Evolutionary conservation across 2,888 invertebrate genomes (phyloP).

Genomic region (Caenorhabditis uteleia): DNA sequence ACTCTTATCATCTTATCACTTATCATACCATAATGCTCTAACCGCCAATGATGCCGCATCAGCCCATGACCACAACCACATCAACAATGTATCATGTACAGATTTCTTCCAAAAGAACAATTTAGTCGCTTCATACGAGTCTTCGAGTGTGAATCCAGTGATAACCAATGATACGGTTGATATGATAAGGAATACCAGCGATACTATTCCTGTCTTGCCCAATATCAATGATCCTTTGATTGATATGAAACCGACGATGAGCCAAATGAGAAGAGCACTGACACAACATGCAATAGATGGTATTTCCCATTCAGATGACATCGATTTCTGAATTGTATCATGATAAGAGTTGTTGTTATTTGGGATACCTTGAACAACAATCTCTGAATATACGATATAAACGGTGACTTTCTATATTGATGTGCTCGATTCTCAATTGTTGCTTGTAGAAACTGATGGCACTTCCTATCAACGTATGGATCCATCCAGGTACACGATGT

Average conservation of each 20-base stretch:
- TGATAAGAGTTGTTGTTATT: not conserved
- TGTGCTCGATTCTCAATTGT: conserved; percentile 11
- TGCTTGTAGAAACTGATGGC: conserved; percentile 9
- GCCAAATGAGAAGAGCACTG: conserved; percentile 12
- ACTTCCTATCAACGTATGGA: not conserved
- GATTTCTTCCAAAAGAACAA: conserved; percentile 1
- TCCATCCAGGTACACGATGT: conserved; percentile 12
- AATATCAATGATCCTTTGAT: conserved; percentile 22
- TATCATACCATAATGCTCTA: conserved; percentile 21
- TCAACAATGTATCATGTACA: conserved; percentile 6
- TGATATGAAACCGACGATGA: conserved; percentile 14
- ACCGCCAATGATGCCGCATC: conserved; percentile 27
- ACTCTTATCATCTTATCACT: no score
- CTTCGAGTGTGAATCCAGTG: conserved; percentile 6
- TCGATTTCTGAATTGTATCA: not conserved
- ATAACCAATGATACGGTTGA: conserved; percentile 1
- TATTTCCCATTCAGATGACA: conserved; percentile 3
- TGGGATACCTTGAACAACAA: conserved; percentile 9
- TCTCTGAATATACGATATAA: conserved; percentile 18
- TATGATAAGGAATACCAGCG: conserved; percentile 4
- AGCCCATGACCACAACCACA: conserved; percentile 36
- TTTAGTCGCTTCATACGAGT: not conserved
- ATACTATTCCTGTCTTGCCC: conserved; percentile 15
- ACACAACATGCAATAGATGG: not conserved
- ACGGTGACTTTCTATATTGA: conserved; percentile 15